Conservation (phyloP, 1,140 invertebrate genomes). For the Drosophila lini region DNA sequence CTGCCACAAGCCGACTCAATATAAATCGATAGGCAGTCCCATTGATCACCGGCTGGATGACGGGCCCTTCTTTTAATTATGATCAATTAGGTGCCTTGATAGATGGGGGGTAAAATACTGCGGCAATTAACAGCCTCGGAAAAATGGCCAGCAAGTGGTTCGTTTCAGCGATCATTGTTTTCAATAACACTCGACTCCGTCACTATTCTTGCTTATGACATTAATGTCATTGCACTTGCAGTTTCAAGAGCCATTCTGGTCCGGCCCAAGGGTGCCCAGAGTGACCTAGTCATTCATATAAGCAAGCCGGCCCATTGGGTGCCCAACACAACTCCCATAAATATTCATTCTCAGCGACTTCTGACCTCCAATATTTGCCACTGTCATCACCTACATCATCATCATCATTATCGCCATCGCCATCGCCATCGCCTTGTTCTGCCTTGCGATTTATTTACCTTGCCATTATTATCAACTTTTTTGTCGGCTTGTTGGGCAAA, state of each 20-base stretch:
- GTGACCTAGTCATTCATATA: constrained; percentile 59
- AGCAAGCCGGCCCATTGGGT: constrained; percentile 14
- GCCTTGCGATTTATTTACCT: constrained; percentile 48
- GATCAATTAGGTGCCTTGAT: constrained; percentile 17
- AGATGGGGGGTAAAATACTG: constrained; percentile 11
- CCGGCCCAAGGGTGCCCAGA: constrained; percentile 60
- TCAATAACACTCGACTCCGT: constrained; percentile 10
- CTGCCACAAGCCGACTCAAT: constrained; percentile 25
- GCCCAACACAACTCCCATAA: constrained; percentile 6
- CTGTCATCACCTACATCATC: constrained; percentile 54
- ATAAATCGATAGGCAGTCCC: constrained; percentile 2
- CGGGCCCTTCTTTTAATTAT: constrained; percentile 33
- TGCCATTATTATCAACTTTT: constrained; percentile 73
- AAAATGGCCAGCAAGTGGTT: constrained; percentile 10
- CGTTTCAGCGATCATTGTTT: constrained; percentile 25
- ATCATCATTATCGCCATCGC: constrained; percentile 11
- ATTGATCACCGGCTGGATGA: constrained; percentile 19
- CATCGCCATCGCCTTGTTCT: constrained; percentile 48
- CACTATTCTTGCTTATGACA: neutral
- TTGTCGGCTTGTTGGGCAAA: constrained; percentile 66
- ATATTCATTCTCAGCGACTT: constrained; percentile 43
- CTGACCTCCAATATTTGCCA: constrained; percentile 74
- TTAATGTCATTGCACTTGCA: constrained; percentile 45
- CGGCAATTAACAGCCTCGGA: constrained; percentile 27
- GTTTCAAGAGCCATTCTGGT: constrained; percentile 58